phyloP scores from a whole-genome alignment of 2,888 invertebrate genomes.

The Pyrgus malvae region DNA sequence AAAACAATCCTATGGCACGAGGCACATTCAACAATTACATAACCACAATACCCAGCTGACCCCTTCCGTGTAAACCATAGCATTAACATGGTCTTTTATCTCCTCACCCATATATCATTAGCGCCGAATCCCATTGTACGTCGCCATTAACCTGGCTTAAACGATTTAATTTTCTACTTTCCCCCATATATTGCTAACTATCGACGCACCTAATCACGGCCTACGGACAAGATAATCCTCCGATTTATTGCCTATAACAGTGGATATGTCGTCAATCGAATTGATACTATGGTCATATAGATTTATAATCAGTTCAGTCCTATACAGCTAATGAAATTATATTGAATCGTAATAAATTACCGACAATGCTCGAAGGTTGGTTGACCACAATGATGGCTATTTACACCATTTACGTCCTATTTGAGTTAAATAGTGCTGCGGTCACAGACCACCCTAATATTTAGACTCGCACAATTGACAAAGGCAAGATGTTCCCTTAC shows the following conservation, averaged over 20 bases:
- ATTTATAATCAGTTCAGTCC: constrained; percentile 65
- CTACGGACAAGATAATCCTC: constrained; percentile 76
- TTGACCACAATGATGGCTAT: constrained; percentile 57
- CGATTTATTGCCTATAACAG: constrained; percentile 75
- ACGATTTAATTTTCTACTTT: constrained; percentile 74
- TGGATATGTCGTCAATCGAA: constrained; percentile 66
- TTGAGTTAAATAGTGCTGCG: constrained; percentile 60
- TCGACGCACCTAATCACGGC: constrained; percentile 71
- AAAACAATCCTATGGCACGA: too few species aligned
- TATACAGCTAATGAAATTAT: constrained; percentile 70
- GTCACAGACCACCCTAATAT: constrained; percentile 69
- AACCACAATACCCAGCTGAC: neutral
- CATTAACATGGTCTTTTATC: constrained; percentile 13
- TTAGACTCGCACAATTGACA: constrained; percentile 46
- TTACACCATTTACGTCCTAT: constrained; percentile 54
- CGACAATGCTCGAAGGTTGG: constrained; percentile 55
- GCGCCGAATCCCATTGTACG: constrained; percentile 53
- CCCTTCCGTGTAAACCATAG: constrained; percentile 15
- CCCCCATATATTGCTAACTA: constrained; percentile 57
- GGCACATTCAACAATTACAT: constrained; percentile 3
- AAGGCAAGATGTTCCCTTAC: constrained; percentile 46
- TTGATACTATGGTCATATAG: constrained; percentile 58
- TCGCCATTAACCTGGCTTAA: constrained; percentile 69
- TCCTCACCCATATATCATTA: constrained; percentile 47
- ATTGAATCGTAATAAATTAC: constrained; percentile 73